Evolutionary conservation across 2,888 invertebrate genomes (phyloP), one percentile per base, ranked within the genome.

Genomic region (Aelia acuminata): DNA sequence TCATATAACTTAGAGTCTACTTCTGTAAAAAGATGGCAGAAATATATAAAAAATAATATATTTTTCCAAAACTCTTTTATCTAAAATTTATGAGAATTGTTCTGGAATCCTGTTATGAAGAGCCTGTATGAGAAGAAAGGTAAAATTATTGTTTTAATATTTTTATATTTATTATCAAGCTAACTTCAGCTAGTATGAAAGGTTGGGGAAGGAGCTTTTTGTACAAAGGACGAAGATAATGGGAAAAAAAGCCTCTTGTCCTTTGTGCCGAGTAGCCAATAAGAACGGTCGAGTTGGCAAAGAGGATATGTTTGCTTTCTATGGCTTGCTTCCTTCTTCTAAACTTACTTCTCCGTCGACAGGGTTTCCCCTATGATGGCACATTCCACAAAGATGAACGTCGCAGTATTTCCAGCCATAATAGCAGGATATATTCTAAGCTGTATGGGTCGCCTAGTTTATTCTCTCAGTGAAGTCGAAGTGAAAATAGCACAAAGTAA

Each of bases 361-460:
- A 70, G 63, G 63, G 63, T 70, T 70, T 70, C 35, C 63, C 63
- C n/a, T 70, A 70, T 70, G 63, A 70, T 70, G 11, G 31, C 20
- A 1, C 7, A 18, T 70, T 8, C 63, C 20, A 15, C 26, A 26
- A 26, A 15, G 13, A n/a, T 15, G 13, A 31, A 31, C n/a, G 57
- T 57, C 15, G 4, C 57, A 13, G 63, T 5, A 70, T 70, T 70
- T 31, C 63, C 7, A 15, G 18, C 0, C 35, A 70, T 70, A 15
- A 4, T 63, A 1, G 5, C 5, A 31, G 26, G 4, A 63, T 63
- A 31, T 31, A 63, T 26, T 31, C n/a, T 11, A 53, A 53, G n/a
- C n/a, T 53, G 10, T 8, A 53, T n/a, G 2, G 10, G n/a, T 63
- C 31, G 31, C 13, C 4, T 7, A 43, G 10, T 43, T 43, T 43